Evolutionary conservation across 2,888 invertebrate species (phyloP), one percentile per base, ranked within the genome.

Genomic region (Stenolophus ochropezus): DNA sequence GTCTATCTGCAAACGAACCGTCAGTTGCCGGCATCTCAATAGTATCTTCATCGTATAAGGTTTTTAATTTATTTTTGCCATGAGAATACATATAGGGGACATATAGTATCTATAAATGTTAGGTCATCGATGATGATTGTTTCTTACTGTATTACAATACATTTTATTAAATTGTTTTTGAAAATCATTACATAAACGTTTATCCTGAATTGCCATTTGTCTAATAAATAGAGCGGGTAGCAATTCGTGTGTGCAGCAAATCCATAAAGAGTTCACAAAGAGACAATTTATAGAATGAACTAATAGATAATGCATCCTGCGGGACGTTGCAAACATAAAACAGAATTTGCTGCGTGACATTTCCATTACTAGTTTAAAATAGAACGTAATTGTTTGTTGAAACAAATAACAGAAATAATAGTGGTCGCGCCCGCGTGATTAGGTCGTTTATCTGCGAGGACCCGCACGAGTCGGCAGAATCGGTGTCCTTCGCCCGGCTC

Each of bases 321-420:
- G 23, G 61, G 61, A 23, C 61, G 14, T 27, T 23, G 23, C 23
- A 27, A 61, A 61, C 61, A 61, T 61, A 61, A 61, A 61, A 27
- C 61, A 61, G 25, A 21, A 27, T 61, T 61, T 61, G 61, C 27
- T 61, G 27, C 61, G 61, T 61, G 61, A 61, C 61, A 61, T 61
- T 61, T 61, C 27, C 61, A 61, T 61, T 61, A 61, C 14, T 61
- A 61, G 61, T 61, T 61, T 27, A 61, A 61, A 61, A 61, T 27
- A 25, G 61, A 56, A 56, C 11, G 56, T 56, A 56, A 56, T 56
- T 56, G 56, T 56, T 56, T 56, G 56, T 21, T 56, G 56, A 56
- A 56, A 56, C 56, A 56, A 56, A 56, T 56, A 56, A 21, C 56
- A 56, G 56, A 56, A 61, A 61, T 61, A 61, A 61, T 61, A 61